Evolutionary conservation across 2,113 vertebrate genomes (phyloP), one percentile per base, ranked within the genome.

Genomic region (Cyanistes caeruleus): DNA sequence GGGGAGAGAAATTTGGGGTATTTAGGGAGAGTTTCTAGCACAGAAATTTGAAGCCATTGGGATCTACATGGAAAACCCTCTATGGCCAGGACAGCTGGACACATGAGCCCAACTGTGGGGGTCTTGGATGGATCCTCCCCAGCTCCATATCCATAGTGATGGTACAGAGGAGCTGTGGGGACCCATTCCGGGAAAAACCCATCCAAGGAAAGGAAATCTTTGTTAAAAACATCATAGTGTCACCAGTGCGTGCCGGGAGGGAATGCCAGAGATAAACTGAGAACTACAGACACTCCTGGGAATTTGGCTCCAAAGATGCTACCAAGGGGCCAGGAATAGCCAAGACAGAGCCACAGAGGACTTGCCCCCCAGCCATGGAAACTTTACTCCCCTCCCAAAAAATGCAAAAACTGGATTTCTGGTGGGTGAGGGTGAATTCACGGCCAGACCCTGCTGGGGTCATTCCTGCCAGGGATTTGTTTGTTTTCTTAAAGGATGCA

Each of bases 401-500:
- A 62, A 23, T 4, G 87, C n/a, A 39, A 59, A 73, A 81, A 87
- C 4, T 69, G 84, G 64, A 64, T 94, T 89, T 91, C 81, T 13
- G 30, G 15, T 4, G 67, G 14, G 58, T 5, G 48, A 92, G 24
- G 37, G 21, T 6, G 13, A 89, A 70, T 62, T 53, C 1, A 10
- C 1, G 2, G 67, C 73, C 3, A 3, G 25, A 23, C 44, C 56
- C 46, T 6, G 14, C 15, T 58, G 52, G 80, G 48, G 44, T 68
- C 53, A 81, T 27, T 67, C 41, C 46, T 63, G 75, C 37, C 43
- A 15, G 55, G 33, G 59, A 24, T 56, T 90, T 96, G 94, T 96
- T 96, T 95, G 79, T 84, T 90, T 93, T 85, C 95, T 72, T 85
- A 96, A 95, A 97, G 97, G 97, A 97, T 94, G 91, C 82, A 52